Percentiles rank a stretch among this genome's conserved stretches.
Conservation (phyloP, 2,888 invertebrate genomes). For the Cactoblastis cactorum region DNA sequence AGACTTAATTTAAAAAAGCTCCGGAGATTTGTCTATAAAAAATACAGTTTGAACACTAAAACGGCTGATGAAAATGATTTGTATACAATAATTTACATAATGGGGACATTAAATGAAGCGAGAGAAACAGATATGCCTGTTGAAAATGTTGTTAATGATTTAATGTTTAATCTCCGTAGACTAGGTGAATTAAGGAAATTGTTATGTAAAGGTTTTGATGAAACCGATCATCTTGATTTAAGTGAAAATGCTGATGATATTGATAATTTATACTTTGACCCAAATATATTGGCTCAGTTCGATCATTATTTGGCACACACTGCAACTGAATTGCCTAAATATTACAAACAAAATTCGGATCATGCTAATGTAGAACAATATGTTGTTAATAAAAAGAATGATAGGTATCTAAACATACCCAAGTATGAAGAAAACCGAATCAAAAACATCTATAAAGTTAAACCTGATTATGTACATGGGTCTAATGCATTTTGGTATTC, state of each 20-base stretch:
- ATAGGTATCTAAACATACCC: too few relatives aligned
- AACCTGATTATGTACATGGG: background rate
- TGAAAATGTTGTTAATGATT: background rate
- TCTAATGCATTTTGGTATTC: background rate
- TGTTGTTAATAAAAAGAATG: too few relatives aligned
- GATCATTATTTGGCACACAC: background rate
- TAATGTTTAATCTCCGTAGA: background rate
- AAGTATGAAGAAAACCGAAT: too few relatives aligned
- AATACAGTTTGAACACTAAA: background rate
- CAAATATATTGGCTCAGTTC: background rate
- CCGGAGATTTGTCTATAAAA: background rate
- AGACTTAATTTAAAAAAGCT: background rate
- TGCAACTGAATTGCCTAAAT: background rate
- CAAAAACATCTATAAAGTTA: too few relatives aligned
- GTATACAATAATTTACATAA: background rate
- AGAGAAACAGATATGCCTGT: background rate
- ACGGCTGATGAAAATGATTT: constrained; percentile 2
- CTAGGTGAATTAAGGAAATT: background rate
- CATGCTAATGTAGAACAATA: too few relatives aligned
- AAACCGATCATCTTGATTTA: background rate
- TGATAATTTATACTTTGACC: background rate
- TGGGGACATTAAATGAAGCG: background rate
- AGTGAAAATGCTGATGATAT: background rate
- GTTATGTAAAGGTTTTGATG: background rate
- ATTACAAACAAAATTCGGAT: background rate